A percentile compares a stretch with the other conserved stretches of the same genome.
phyloP scores from a whole-genome alignment of 2,113 vertebrate genomes.

The Channa maculata region DNA sequence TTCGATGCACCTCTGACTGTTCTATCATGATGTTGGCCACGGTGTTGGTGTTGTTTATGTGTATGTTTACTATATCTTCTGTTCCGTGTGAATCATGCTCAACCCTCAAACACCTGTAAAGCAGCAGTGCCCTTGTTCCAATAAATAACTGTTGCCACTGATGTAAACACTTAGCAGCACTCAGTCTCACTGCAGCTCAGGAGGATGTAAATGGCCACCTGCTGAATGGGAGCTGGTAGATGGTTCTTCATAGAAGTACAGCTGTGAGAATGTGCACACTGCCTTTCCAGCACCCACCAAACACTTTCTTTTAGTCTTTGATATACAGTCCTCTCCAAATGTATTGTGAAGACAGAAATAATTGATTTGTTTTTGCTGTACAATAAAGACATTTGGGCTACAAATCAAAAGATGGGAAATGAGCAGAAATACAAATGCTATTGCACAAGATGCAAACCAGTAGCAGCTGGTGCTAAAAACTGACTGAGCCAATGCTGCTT shows the following conservation, averaged over 20 bases:
- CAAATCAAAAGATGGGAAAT: no score
- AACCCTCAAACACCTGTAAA: neutral
- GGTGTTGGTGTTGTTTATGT: slow-evolving; percentile 24
- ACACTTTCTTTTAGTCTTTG: neutral
- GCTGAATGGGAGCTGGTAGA: slow-evolving; percentile 13
- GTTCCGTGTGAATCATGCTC: slow-evolving; percentile 6
- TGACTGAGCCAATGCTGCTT: no score
- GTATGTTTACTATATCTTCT: slow-evolving; percentile 24
- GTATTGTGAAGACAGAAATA: no score
- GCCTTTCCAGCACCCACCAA: neutral
- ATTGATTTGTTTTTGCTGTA: no score
- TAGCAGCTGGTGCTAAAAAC: no score
- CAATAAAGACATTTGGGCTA: no score
- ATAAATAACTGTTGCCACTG: slow-evolving; percentile 20
- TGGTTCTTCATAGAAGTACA: slow-evolving; percentile 24
- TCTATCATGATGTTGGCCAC: no score
- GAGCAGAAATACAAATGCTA: no score
- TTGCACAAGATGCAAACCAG: no score
- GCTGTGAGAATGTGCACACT: neutral
- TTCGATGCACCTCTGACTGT: no score
- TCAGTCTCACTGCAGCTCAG: slow-evolving; percentile 12
- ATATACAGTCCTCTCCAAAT: neutral
- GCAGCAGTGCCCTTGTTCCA: slow-evolving; percentile 10
- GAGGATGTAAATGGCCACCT: slow-evolving; percentile 16
- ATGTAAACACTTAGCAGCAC: slow-evolving; percentile 21